Evolutionary conservation across 2,888 invertebrate species (phyloP).

Genomic region (Stenolophus ochropezus): DNA sequence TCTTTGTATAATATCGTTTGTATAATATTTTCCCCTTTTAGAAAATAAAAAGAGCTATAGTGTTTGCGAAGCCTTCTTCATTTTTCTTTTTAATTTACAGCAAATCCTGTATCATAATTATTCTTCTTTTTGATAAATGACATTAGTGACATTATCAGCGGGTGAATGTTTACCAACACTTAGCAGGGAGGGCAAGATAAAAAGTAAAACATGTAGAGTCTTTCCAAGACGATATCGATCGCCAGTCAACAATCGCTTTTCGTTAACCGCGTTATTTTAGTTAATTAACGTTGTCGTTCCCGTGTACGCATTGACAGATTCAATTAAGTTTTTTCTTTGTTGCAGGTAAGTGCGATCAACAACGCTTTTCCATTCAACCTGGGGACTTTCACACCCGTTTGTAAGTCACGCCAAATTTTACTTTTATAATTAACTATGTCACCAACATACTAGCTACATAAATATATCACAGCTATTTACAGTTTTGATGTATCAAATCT

Average conservation of each 20-base stretch:
- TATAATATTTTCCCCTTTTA: neutral
- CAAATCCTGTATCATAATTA: neutral
- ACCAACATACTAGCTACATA: neutral
- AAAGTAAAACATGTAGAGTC: constrained; percentile 18
- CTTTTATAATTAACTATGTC: neutral
- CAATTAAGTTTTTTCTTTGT: constrained; percentile 56
- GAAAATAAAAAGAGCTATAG: neutral
- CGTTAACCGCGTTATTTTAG: constrained; percentile 47
- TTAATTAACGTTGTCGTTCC: constrained; percentile 53
- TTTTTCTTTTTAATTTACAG: neutral
- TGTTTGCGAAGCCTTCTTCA: neutral
- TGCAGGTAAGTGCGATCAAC: constrained; percentile 50
- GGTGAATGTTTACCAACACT: neutral
- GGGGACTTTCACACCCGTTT: neutral
- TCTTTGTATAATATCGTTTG: neutral
- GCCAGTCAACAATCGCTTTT: constrained; percentile 19
- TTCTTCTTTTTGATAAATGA: neutral
- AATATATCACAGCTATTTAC: too few species aligned
- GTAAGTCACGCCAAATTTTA: neutral
- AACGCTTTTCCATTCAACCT: neutral
- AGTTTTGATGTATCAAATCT: too few species aligned
- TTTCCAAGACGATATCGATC: constrained; percentile 40
- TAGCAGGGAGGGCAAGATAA: neutral
- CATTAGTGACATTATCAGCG: neutral
- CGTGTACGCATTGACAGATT: constrained; percentile 56